Conservation (phyloP, 2,888 invertebrate genomes). For the Dasysyrphus tricinctus region DNA sequence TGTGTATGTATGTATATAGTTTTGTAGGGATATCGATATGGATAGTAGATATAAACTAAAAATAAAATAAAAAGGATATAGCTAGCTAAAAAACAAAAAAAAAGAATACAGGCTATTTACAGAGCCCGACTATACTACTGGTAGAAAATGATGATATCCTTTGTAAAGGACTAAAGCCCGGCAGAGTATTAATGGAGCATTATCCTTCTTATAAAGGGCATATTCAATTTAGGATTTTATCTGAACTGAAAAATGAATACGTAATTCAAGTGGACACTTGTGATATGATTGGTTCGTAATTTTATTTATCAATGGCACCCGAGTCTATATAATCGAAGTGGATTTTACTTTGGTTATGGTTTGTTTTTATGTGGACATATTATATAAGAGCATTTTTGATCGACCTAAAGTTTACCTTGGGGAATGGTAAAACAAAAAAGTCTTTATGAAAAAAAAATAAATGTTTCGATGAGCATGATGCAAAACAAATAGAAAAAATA, state of each 20-base stretch:
- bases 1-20: not conserved
- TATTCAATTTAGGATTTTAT: conserved; percentile 67
- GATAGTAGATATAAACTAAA: conserved; percentile 2
- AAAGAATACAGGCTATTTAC: conserved; percentile 33
- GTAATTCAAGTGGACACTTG: conserved; percentile 71
- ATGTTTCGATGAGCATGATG: not conserved
- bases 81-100: not conserved
- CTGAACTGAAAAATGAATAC: conserved; percentile 68
- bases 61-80: not conserved
- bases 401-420: conserved; percentile 39
- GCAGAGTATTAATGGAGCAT: conserved; percentile 52
- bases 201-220: conserved; percentile 59
- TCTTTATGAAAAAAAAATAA: conserved; percentile 4
- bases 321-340: conserved; percentile 39
- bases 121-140: conserved; percentile 7
- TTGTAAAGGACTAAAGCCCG: conserved; percentile 37
- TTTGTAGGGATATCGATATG: not conserved
- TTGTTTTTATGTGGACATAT: not conserved
- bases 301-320: conserved; percentile 58
- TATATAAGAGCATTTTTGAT: conserved; percentile 28
- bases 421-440: not conserved
- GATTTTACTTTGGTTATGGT: conserved; percentile 10
- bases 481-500: conserved; percentile 16
- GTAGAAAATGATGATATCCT: conserved; percentile 42
- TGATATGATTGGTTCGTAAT: conserved; percentile 66